Base-by-base conservation (phyloP, 2,888 invertebrate genomes). In the Diloba caeruleocephala region DNA sequence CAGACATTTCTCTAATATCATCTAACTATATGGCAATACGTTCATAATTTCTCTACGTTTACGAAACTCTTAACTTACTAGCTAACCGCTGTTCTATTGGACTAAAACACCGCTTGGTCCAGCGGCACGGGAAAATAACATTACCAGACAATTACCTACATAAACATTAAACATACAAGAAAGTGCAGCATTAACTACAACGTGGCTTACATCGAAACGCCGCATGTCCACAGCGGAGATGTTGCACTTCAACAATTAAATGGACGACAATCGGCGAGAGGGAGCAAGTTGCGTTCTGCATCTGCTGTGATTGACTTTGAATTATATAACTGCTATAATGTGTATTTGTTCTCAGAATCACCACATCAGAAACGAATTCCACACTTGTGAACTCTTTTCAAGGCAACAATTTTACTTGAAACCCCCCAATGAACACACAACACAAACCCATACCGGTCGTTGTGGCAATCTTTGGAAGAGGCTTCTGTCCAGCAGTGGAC, bases 11-110 rank as follows among this genome's bases (percentile, higher is more conserved):
- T 67, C 87, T 88, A 90, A 84, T 86, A 89, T 84, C 86, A 77
- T 83, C 86, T 92, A 90, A 86, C 88, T 91, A 90, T 84, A 87
- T 87, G 89, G 87, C 87, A 88, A 84, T 89, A 89, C 85, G 72
- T 83, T 85, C 79, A 86, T n/a, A n/a, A n/a, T 84, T 89, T 88
- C 83, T 87, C 90, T 90, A 90, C 89, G 63, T 70, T 84, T 86
- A 90, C 82, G 87, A 88, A 85, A 88, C 79, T 82, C 83, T 86
- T 88, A 85, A 67, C 84, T 82, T 87, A 88, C 74, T 82, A 82
- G 65, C 88, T 88, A 90, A 85, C 84, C 79, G 83, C 80, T 83
- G 84, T 78, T 80, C 84, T 88, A 85, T 87, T 89, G 89, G 89
- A 90, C 89, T 90, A 88, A 80, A 71, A 80, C 76, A 62, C 77